Base-by-base conservation (phyloP, 2,797 vertebrate species). In the Fistularia commersonii region DNA sequence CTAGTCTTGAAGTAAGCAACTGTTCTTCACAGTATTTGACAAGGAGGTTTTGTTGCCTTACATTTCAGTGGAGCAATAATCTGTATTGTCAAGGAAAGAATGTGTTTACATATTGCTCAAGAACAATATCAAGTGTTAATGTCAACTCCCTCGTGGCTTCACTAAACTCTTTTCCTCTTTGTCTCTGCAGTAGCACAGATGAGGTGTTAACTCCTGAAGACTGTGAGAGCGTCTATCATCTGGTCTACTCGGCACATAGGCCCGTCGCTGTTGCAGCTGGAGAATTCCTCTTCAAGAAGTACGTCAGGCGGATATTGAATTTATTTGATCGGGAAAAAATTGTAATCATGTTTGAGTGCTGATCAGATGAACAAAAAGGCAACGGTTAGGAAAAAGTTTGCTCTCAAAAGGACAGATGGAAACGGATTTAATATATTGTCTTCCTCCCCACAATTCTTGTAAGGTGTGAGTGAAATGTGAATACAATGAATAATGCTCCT, bases 231-330 rank as follows among this genome's bases (percentile, higher is more conserved):
- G 97, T 99, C 51, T 99, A 99, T 86, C 97, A 99, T 81, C 87
- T 99, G 81, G 97, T 99, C 69, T 99, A 99, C 86, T 99, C 97
- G 1, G 97, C 97, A 74, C 97, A 99, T 82, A 91, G 97, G 47
- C 97, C 97, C 13, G 95, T 99, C 13, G 97, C 97, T 50, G 84
- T 99, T 61, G 95, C 97, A 8, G 95, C 97, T 41, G 97, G 97
- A 78, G 97, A 99, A 79, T 99, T 99, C 85, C 95, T 99, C 51
- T 98, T 92, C 74, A 98, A 97, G 87, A 99, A 99, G 97, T 99
- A 93, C 80, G 93, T 70, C 33, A 7, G 6, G 45, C 13, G 35
- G 34, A 8, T 4, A 23, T 23, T 23, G 23, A 23, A 23, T 23
- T 23, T 23, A 23, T 23, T 2, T 23, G 4, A 23, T 23, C 23